phyloP scores from a whole-genome alignment of 2,113 vertebrate species.

The Callionymus lyra region DNA sequence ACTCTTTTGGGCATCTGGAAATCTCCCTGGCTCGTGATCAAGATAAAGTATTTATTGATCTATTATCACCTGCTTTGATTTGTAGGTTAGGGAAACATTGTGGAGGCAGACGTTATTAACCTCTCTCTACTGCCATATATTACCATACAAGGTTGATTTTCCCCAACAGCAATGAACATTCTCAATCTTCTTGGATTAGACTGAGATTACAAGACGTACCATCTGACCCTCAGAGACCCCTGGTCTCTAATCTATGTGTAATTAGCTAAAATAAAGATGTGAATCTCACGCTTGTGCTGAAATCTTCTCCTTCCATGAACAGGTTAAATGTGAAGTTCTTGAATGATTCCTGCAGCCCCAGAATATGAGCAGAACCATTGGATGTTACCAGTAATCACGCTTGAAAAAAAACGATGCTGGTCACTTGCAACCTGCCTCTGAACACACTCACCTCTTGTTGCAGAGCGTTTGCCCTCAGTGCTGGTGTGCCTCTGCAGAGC shows the following conservation, averaged over 20 bases:
- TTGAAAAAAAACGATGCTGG: no score
- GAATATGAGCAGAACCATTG: no score
- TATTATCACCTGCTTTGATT: conserved; percentile 33
- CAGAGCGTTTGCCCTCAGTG: conserved; percentile 20
- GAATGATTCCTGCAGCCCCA: no score
- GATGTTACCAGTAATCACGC: no score
- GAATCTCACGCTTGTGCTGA: no score
- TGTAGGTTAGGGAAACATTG: conserved; percentile 1
- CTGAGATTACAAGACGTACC: conserved; percentile 16
- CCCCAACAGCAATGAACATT: background rate
- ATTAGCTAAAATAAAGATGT: no score
- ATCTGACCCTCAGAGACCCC: conserved; percentile 6
- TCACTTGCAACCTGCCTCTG: background rate
- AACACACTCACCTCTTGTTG: conserved; percentile 40
- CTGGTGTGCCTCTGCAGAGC: conserved; percentile 46
- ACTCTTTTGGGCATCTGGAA: no score
- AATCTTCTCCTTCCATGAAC: no score
- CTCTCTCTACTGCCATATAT: background rate
- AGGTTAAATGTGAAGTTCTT: no score
- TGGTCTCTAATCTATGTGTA: conserved; percentile 26
- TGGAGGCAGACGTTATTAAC: background rate
- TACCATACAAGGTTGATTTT: no score
- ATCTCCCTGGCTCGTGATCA: no score
- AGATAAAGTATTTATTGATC: background rate
- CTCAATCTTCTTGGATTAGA: conserved; percentile 15